These are phyloP conservation scores for Drosophila eohydei DNA, from an alignment of 2,888 invertebrate genomes.

Conservation along the genomic window DNA sequence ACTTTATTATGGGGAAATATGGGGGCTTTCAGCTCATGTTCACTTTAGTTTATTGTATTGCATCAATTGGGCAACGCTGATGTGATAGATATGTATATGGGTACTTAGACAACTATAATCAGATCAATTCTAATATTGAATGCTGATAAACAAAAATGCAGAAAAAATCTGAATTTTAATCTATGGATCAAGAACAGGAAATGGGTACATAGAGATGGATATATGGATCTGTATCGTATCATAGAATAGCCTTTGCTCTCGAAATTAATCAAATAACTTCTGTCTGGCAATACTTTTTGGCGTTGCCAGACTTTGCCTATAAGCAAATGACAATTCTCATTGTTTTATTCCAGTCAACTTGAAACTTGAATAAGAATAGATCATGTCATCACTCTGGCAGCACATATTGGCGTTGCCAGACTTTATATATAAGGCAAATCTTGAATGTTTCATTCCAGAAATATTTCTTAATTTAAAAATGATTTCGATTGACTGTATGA, in stretches of 20 bases:
- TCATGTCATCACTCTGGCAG: neutral
- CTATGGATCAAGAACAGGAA: neutral
- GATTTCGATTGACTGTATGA: neutral
- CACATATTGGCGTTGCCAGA: neutral
- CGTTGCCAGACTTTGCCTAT: neutral
- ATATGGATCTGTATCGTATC: too few species aligned
- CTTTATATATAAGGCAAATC: neutral
- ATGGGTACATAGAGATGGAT: too few species aligned
- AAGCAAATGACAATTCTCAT: neutral
- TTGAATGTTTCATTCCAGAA: too few species aligned
- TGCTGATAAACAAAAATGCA: too few species aligned
- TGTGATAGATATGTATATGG: conserved; percentile 2
- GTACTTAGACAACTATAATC: neutral
- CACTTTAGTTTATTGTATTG: conserved; percentile 13
- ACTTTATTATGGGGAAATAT: conserved; percentile 12
- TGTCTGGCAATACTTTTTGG: neutral
- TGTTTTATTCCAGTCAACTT: neutral
- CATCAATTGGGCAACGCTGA: conserved; percentile 2
- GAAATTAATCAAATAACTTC: too few species aligned
- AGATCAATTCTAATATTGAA: neutral
- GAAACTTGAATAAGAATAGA: neutral
- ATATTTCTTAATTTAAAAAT: neutral
- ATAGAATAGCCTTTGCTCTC: too few species aligned
- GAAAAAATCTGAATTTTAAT: neutral
- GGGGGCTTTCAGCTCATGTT: conserved; percentile 13